These are phyloP conservation scores for Listronotus bonariensis DNA, from an alignment of 1,140 invertebrate species.

Conservation along the genomic window DNA sequence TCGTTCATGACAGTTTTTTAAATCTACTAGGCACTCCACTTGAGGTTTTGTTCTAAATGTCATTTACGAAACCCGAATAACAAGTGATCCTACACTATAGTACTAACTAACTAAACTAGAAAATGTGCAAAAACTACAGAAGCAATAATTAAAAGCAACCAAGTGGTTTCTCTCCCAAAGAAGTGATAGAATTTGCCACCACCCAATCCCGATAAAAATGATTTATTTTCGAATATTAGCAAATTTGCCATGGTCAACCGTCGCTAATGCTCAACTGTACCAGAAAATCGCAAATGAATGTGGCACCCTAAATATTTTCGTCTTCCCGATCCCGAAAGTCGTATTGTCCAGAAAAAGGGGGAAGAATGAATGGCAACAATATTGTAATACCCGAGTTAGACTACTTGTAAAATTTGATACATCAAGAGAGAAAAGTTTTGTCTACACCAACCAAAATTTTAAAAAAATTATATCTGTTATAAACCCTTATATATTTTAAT, in stretches of 20 bases:
- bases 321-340: conserved; percentile 24
- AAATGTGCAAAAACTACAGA: too few relatives aligned
- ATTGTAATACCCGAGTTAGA: conserved; percentile 32
- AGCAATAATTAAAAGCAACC: too few relatives aligned
- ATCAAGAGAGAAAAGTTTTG: neutral
- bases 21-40: too few relatives aligned
- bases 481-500: too few relatives aligned
- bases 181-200: too few relatives aligned
- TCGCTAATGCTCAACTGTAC: conserved; percentile 26
- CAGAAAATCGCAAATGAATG: conserved; percentile 33
- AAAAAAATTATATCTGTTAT: too few relatives aligned
- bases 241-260: conserved; percentile 34
- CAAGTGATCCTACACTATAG: too few relatives aligned
- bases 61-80: too few relatives aligned
- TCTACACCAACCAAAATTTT: conserved; percentile 11
- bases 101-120: too few relatives aligned
- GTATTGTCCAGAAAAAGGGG: conserved; percentile 34
- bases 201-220: conserved; percentile 18
- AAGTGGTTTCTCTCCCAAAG: too few relatives aligned
- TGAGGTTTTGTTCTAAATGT: too few relatives aligned
- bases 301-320: conserved; percentile 36
- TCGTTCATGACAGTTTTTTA: too few relatives aligned
- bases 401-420: conserved; percentile 31
- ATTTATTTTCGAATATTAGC: conserved; percentile 35
- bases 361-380: conserved; percentile 28